Percentiles rank a stretch among this genome's conserved stretches.
Conservation (phyloP, 2,888 invertebrate species). For the Ctena decussata region DNA sequence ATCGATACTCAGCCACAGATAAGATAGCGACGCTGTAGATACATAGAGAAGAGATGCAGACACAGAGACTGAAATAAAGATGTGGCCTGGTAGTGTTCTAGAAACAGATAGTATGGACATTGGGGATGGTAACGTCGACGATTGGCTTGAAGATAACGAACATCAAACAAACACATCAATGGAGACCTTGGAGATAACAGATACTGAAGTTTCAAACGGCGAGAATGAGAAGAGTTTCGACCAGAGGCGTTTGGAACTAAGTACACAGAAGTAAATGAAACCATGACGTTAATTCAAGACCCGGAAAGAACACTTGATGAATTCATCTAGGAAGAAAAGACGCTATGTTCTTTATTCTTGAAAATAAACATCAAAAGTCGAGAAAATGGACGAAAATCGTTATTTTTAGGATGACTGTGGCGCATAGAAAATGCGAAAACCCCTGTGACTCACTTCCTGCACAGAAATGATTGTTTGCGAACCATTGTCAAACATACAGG, state of each 20-base stretch:
- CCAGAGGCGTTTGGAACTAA: constrained; percentile 13
- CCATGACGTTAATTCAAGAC: not conserved
- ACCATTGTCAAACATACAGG: not conserved
- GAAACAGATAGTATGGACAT: not conserved
- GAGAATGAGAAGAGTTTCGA: not conserved
- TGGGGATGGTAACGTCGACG: not conserved
- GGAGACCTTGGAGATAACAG: not conserved
- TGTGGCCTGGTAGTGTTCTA: no score
- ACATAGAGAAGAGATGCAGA: no score
- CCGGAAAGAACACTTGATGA: not conserved
- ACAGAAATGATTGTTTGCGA: not conserved
- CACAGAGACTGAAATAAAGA: no score
- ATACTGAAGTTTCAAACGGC: not conserved
- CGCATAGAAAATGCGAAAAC: constrained; percentile 17
- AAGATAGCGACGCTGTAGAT: not conserved
- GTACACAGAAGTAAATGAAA: constrained; percentile 13
- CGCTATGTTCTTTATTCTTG: constrained; percentile 24
- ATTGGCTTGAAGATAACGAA: not conserved
- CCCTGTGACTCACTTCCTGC: constrained; percentile 4
- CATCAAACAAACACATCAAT: not conserved
- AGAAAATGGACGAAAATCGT: constrained; percentile 1
- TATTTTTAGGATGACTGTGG: constrained; percentile 37
- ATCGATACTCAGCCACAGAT: not conserved
- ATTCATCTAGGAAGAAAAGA: constrained; percentile 27
- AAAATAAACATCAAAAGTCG: constrained; percentile 24